Percentiles rank a stretch among this genome's conserved stretches.
phyloP scores from a whole-genome alignment of 2,888 invertebrate species.

The Melinopterus prodromus region DNA sequence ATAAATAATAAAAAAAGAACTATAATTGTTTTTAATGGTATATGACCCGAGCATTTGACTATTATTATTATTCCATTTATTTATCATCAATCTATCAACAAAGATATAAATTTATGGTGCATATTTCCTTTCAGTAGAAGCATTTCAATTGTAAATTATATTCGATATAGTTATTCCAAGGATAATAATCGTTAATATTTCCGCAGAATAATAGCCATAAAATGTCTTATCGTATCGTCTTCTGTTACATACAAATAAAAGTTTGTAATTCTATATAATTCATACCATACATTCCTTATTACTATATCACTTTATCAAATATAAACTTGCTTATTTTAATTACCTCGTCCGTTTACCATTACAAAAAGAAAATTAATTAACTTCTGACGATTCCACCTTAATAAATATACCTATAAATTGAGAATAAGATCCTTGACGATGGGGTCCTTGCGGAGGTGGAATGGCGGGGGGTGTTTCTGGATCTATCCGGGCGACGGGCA shows the following conservation, averaged over 20 bases:
- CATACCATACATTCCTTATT: not conserved
- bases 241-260: not conserved
- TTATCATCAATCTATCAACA: not conserved
- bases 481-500: conserved; percentile 13
- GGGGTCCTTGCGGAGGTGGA: conserved; percentile 10
- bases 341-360: not conserved
- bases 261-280: not conserved
- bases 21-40: too few relatives aligned
- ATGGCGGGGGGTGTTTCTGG: conserved; percentile 11
- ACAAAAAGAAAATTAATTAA: conserved; percentile 15
- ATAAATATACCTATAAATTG: not conserved
- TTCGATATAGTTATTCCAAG: not conserved
- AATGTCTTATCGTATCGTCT: not conserved
- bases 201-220: not conserved
- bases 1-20: too few relatives aligned
- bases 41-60: too few relatives aligned
- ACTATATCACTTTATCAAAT: too few relatives aligned
- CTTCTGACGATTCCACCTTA: not conserved
- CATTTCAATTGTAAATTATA: not conserved
- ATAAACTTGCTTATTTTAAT: too few relatives aligned
- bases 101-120: not conserved
- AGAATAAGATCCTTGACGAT: not conserved
- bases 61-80: too few relatives aligned
- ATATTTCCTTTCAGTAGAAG: not conserved
- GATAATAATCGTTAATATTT: not conserved